These are phyloP conservation scores for Holcopasites calliopsidis DNA, from an alignment of 1,140 invertebrate species.

Conservation along the genomic window DNA sequence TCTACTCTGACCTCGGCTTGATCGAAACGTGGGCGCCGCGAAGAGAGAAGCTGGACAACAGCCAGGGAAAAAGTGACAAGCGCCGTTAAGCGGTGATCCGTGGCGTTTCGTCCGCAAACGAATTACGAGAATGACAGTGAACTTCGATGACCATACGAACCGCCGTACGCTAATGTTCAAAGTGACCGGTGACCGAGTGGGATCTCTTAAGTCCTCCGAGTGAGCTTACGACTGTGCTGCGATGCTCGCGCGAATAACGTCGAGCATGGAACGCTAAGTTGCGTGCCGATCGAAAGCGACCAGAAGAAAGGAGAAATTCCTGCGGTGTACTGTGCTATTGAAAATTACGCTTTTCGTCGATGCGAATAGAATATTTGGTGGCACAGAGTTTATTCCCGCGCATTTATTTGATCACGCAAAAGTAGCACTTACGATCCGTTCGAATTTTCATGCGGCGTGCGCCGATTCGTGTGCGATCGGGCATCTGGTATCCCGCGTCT, in stretches of 20 bases:
- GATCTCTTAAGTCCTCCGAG: background rate
- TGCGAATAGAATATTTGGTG: too few species aligned
- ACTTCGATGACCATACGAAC: background rate
- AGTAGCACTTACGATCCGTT: too few species aligned
- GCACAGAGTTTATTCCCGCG: too few species aligned
- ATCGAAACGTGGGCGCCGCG: slow-evolving; percentile 36
- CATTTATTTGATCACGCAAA: too few species aligned
- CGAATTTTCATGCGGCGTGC: too few species aligned
- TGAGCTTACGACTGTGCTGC: background rate
- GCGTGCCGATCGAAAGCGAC: background rate
- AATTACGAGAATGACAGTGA: slow-evolving; percentile 30
- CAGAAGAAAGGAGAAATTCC: too few species aligned
- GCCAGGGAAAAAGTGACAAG: slow-evolving; percentile 25
- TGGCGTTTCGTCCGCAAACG: background rate
- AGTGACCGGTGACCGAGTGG: background rate
- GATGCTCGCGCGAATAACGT: background rate
- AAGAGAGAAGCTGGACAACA: background rate
- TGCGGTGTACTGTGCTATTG: background rate
- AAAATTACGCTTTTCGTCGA: background rate
- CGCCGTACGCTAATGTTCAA: background rate
- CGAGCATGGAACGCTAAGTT: background rate
- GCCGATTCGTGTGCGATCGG: background rate
- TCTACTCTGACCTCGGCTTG: slow-evolving; percentile 69
- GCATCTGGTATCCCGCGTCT: background rate
- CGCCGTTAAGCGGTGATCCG: background rate